phyloP scores from a whole-genome alignment of 2,113 vertebrate genomes.

The Dipodomys spectabilis region DNA sequence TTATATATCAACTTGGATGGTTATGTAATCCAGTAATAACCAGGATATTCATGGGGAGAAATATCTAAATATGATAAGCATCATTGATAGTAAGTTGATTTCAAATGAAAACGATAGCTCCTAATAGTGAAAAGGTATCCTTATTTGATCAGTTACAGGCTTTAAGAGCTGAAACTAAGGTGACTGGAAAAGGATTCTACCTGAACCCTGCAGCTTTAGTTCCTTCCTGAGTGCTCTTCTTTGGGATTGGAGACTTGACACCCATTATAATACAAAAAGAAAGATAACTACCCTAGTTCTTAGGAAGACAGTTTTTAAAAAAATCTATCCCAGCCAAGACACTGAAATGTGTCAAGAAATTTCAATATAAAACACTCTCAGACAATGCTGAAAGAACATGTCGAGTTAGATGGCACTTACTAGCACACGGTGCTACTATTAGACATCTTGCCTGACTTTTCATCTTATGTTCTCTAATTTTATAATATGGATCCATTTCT shows the following conservation, averaged over 20 bases:
- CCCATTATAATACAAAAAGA: not conserved
- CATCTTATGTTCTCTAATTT: not conserved
- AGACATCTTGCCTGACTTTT: not conserved
- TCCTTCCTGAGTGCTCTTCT: not conserved
- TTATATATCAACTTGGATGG: not conserved
- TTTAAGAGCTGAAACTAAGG: not conserved
- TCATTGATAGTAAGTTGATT: not conserved
- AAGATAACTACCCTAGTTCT: not conserved
- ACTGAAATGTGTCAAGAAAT: not conserved
- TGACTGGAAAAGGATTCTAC: not conserved
- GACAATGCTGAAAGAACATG: not conserved
- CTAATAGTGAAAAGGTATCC: not conserved
- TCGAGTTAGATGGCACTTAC: not conserved
- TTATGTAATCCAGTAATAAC: not conserved
- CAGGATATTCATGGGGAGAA: not conserved
- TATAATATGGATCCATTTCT: not conserved
- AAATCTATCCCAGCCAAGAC: not conserved
- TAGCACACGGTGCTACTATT: not conserved
- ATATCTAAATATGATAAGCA: not conserved
- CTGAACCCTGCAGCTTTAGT: not conserved
- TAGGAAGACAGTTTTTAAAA: not conserved
- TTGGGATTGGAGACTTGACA: not conserved
- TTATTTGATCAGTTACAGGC: not conserved
- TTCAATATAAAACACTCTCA: not conserved
- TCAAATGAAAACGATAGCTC: not conserved